These are phyloP conservation scores for Plusia festucae DNA, from an alignment of 2,888 invertebrate species.

Conservation along the genomic window DNA sequence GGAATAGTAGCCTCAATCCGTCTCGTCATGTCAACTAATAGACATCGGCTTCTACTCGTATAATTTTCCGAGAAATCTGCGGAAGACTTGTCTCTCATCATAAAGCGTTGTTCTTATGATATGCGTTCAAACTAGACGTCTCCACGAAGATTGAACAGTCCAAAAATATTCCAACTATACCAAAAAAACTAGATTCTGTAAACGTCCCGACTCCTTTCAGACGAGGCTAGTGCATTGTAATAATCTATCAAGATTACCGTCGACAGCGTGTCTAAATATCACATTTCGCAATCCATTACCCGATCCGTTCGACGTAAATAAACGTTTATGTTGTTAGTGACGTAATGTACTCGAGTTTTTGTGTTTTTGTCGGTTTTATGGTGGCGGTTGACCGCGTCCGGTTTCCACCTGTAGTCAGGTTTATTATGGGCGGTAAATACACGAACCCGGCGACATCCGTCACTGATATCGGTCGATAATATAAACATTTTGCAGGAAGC, in stretches of 20 bases:
- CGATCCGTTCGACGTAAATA: slow-evolving; percentile 12
- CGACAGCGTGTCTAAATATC: not conserved
- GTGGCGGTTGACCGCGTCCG: slow-evolving; percentile 8
- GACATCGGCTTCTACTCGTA: not conserved
- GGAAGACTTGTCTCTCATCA: not conserved
- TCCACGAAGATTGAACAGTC: not conserved
- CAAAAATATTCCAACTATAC: slow-evolving; percentile 7
- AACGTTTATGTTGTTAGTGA: slow-evolving; percentile 3
- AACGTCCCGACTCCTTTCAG: slow-evolving; percentile 3
- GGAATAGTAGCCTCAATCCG: not conserved
- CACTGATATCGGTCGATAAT: slow-evolving; percentile 31
- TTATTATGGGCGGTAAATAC: slow-evolving; percentile 41
- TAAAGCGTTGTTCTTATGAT: not conserved
- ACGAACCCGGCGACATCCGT: slow-evolving; percentile 44
- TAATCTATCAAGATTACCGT: not conserved
- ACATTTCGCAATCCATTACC: slow-evolving; percentile 36
- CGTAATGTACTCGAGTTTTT: slow-evolving; percentile 23
- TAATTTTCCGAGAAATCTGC: not conserved
- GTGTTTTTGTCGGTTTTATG: not conserved
- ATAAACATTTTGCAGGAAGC: slow-evolving; percentile 45
- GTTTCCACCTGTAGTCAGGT: slow-evolving; percentile 43
- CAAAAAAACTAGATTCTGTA: not conserved
- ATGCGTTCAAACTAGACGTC: not conserved
- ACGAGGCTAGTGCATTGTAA: slow-evolving; percentile 3
- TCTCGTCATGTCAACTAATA: not conserved